These are phyloP conservation scores for Buteo buteo DNA, from an alignment of 2,113 vertebrate genomes.

Conservation along the genomic window DNA sequence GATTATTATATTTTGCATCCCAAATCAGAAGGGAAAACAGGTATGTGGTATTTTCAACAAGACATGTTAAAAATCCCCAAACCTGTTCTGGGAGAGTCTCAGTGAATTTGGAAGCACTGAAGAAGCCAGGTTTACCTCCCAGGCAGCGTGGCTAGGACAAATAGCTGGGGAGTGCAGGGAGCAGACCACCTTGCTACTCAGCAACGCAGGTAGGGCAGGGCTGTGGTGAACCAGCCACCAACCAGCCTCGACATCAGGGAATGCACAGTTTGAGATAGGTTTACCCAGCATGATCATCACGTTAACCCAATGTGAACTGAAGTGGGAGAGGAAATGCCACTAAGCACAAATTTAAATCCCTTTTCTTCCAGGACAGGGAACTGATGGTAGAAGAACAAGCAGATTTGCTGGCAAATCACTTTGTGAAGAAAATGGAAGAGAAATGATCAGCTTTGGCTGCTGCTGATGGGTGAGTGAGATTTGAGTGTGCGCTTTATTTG, in stretches of 20 bases:
- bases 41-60: neutral
- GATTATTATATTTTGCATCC: neutral
- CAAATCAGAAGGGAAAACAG: neutral
- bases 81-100: neutral
- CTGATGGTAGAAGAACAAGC: neutral
- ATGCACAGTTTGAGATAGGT: neutral
- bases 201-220: neutral
- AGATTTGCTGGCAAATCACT: neutral
- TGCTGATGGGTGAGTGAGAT: neutral
- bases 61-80: neutral
- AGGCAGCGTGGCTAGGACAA: neutral
- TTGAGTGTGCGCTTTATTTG: neutral
- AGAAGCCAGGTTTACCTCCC: neutral
- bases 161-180: neutral
- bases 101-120: neutral
- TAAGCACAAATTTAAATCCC: neutral
- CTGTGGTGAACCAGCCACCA: neutral
- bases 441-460: neutral
- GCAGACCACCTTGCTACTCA: neutral
- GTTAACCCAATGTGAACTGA: neutral
- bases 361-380: neutral
- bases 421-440: neutral
- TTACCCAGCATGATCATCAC: neutral
- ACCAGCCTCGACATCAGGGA: neutral
- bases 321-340: neutral